phyloP scores from a whole-genome alignment of 2,797 vertebrate genomes.

The Scolopax bukidnonensis region DNA sequence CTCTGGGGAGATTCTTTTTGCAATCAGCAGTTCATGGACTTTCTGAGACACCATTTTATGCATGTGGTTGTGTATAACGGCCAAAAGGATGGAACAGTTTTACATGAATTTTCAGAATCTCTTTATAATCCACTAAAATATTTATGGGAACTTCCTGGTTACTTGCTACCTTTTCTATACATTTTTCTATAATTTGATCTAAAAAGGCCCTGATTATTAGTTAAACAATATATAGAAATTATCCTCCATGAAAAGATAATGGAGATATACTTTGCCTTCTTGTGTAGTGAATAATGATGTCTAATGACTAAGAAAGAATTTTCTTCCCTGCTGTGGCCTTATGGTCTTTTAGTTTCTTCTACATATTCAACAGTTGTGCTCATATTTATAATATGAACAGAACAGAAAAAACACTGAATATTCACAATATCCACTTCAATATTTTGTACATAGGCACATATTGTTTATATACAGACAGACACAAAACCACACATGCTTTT shows the following conservation, averaged over 20 bases:
- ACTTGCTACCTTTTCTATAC: neutral
- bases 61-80: neutral
- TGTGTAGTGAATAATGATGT: neutral
- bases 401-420: neutral
- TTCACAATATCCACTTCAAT: neutral
- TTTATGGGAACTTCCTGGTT: neutral
- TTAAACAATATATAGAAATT: neutral
- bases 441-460: neutral
- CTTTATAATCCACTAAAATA: neutral
- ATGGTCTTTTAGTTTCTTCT: neutral
- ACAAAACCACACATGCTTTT: neutral
- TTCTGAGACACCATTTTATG: neutral
- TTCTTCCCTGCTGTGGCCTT: neutral
- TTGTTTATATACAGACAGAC: neutral
- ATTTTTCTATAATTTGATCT: neutral
- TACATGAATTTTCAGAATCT: neutral
- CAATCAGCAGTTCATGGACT: neutral
- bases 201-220: neutral
- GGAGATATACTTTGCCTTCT: neutral
- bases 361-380: neutral
- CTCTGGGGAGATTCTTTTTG: neutral
- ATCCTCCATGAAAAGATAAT: neutral
- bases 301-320: neutral
- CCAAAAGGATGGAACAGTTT: neutral
- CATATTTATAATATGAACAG: neutral